Conservation (phyloP, 64 coral and sea anemone species). For the Acropora tenuis region DNA sequence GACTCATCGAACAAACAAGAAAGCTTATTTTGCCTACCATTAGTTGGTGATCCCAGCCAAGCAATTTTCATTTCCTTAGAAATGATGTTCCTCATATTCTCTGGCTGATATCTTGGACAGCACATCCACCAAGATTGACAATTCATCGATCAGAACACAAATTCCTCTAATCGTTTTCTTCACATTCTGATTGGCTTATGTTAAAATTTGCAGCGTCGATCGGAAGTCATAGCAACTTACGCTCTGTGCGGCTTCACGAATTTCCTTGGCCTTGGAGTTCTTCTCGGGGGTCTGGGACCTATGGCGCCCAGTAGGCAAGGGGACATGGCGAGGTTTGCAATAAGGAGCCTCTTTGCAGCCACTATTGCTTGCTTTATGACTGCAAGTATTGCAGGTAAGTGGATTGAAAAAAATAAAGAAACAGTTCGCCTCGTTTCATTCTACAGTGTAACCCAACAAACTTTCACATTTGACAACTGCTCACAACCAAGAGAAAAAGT, state of each 20-base stretch:
- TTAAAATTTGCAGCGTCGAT: conserved; percentile 59
- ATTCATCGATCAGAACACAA: too few relatives aligned
- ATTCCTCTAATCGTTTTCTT: not conserved
- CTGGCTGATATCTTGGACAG: too few relatives aligned
- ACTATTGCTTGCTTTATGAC: conserved; percentile 97
- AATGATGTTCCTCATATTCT: too few relatives aligned
- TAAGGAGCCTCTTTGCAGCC: conserved; percentile 78
- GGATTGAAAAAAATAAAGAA: too few relatives aligned
- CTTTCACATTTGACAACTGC: too few relatives aligned
- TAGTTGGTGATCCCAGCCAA: too few relatives aligned
- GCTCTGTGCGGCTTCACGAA: conserved; percentile 90
- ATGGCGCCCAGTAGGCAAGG: conserved; percentile 79
- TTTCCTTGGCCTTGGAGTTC: conserved; percentile 78
- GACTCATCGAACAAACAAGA: too few relatives aligned
- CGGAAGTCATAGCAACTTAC: conserved; percentile 88
- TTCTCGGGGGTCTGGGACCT: conserved; percentile 81
- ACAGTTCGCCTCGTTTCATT: too few relatives aligned
- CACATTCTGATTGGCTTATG: not conserved
- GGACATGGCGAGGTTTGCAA: conserved; percentile 85
- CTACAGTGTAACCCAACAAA: too few relatives aligned
- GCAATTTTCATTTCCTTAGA: too few relatives aligned
- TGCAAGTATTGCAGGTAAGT: conserved; percentile 87
- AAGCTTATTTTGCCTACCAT: too few relatives aligned
- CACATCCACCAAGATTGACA: not conserved
- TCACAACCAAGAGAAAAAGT: too few relatives aligned